Conservation (phyloP, 1,140 invertebrate species). For the Brachystomella parvula region DNA sequence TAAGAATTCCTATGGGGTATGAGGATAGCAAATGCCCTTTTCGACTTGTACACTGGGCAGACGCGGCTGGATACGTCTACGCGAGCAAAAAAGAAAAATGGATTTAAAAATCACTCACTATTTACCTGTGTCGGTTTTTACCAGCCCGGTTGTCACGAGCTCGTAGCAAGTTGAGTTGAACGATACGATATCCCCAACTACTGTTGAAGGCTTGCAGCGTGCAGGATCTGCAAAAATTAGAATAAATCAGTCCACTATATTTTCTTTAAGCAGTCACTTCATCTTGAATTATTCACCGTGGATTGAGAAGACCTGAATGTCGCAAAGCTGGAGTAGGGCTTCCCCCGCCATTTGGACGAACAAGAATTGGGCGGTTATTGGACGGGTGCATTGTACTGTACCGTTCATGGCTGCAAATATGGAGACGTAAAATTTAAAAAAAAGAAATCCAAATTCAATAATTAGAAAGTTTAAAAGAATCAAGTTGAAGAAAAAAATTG, state of each 20-base stretch:
- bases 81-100: no score
- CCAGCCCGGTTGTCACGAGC: not conserved
- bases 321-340: not conserved
- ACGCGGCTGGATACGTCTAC: not conserved
- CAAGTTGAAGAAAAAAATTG: no score
- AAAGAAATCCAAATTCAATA: no score
- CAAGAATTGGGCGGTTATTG: constrained; percentile 5
- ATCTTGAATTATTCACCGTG: not conserved
- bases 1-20: not conserved
- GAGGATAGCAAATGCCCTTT: not conserved
- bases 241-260: not conserved
- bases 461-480: no score
- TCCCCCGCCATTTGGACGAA: constrained; percentile 11
- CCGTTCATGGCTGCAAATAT: constrained; percentile 7
- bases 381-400: constrained; percentile 1
- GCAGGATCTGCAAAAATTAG: not conserved
- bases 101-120: no score
- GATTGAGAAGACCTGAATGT: not conserved
- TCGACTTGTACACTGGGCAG: not conserved
- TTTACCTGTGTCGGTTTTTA: no score
- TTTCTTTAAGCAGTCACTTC: not conserved
- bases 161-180: constrained; percentile 5
- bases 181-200: not conserved
- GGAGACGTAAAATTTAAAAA: not conserved
- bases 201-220: constrained; percentile 7